Base-by-base conservation (phyloP, 2,113 vertebrate species). In the Vulpes vulpes region DNA sequence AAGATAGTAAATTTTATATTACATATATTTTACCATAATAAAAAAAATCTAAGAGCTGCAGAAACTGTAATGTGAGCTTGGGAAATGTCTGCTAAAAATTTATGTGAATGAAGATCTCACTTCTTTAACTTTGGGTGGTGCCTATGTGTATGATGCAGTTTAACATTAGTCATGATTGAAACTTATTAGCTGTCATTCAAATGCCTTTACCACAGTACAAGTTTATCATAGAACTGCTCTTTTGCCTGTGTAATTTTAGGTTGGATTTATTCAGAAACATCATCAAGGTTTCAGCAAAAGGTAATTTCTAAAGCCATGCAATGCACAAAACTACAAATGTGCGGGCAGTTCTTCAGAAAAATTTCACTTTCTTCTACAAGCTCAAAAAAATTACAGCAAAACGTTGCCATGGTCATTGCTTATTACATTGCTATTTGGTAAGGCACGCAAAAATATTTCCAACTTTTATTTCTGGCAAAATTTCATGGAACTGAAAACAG, bases 391-490 rank as follows among this genome's bases (percentile, higher is more conserved):
- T 79, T 32, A 60, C 1, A 88, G 25, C 15, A 78, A 89, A 93
- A 76, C 3, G 23, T 62, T 43, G 73, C 8, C 49, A 25, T 2
- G 67, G 8, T 5, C n/a, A 67, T 43, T 43, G 80, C 14, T 32
- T 43, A 76, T 30, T 89, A 27, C 35, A 76, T 32, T 51, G 25
- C 8, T 89, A 10, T 59, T 17, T 88, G 59, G 8, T 55, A 69
- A 25, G 20, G 27, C 1, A 69, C 89, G 16, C 59, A 25, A 22
- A 16, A 30, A 62, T n/a, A 69, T 49, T 27, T 43, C 43, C 43
- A 55, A 19, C 19, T 95, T 92, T 49, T 27, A 55, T 59, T 87
- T 62, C 51, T 82, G 74, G 25, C 59, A 88, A 88, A 94, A 88
- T 62, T 38, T 69, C 19, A 55, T n/a, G 8, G 17, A 92, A 76